Evolutionary conservation across 2,113 vertebrate genomes (phyloP).

Genomic region (Sapajus apella): DNA sequence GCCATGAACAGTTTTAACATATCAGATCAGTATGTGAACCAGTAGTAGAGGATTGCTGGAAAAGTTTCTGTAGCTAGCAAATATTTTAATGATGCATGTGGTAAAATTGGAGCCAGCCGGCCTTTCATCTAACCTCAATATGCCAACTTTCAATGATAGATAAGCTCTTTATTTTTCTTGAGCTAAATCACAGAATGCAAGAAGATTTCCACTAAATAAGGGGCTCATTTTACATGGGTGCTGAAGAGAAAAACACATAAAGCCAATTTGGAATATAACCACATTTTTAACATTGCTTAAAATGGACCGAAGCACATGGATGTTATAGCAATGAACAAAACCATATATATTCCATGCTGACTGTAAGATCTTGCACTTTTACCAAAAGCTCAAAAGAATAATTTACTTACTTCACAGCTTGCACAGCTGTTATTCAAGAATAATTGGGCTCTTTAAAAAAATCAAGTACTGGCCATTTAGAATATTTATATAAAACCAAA

Average conservation of each 20-base stretch:
- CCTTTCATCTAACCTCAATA: conserved; percentile 43
- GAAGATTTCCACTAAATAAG: conserved; percentile 49
- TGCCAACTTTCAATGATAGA: conserved; percentile 58
- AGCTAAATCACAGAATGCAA: conserved; percentile 60
- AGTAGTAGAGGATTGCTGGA: neutral
- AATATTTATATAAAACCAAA: conserved; percentile 1
- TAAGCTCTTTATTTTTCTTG: conserved; percentile 69
- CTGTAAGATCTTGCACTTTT: conserved; percentile 33
- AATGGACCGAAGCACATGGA: neutral
- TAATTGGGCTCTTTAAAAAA: conserved; percentile 2
- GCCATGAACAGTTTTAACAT: neutral
- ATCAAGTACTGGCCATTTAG: neutral
- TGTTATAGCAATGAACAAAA: neutral
- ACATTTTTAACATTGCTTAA: conserved; percentile 51
- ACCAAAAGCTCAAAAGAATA: conserved; percentile 55
- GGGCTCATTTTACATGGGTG: conserved; percentile 52
- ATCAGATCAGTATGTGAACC: conserved; percentile 37
- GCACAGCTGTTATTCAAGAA: conserved; percentile 56
- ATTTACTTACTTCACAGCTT: conserved; percentile 56
- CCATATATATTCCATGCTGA: neutral
- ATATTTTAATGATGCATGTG: conserved; percentile 11
- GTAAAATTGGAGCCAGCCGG: conserved; percentile 44
- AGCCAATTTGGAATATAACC: conserved; percentile 1
- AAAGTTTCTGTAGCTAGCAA: conserved; percentile 56
- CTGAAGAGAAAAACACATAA: conserved; percentile 55